Conservation (phyloP, 2,113 vertebrate species). For the Pao palembangensis region DNA sequence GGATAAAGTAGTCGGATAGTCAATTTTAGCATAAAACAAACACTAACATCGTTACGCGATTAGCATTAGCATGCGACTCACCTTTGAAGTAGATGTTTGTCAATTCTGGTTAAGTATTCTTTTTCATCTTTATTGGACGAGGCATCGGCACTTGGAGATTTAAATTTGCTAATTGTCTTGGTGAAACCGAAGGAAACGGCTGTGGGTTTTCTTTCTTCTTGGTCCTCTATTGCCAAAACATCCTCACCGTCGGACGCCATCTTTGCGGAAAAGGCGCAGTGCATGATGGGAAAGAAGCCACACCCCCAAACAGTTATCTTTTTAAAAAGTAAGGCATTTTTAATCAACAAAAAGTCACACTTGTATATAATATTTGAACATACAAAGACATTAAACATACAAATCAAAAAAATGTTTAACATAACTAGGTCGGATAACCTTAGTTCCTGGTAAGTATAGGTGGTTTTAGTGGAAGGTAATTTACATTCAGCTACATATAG, state of each 20-base stretch:
- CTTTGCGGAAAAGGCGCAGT: conserved; percentile 9
- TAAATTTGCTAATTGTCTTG: conserved; percentile 72
- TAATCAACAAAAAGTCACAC: too few species aligned
- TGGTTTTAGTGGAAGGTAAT: too few species aligned
- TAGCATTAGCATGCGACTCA: conserved; percentile 58
- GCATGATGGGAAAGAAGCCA: background rate
- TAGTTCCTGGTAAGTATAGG: too few species aligned
- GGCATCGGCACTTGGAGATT: conserved; percentile 28
- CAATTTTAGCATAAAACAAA: background rate
- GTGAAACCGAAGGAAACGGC: conserved; percentile 80
- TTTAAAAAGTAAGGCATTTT: too few species aligned
- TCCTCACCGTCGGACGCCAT: conserved; percentile 69
- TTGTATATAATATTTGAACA: too few species aligned
- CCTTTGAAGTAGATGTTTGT: conserved; percentile 75
- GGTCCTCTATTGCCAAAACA: conserved; percentile 5
- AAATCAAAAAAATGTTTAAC: background rate
- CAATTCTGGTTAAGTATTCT: conserved; percentile 76
- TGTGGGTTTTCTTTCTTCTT: conserved; percentile 52
- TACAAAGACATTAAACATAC: background rate
- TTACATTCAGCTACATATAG: too few species aligned
- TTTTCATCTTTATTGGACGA: conserved; percentile 44
- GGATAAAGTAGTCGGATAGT: background rate
- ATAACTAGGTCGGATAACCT: too few species aligned
- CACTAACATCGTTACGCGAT: background rate
- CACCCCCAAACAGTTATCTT: too few species aligned